A percentile compares a stretch with the other conserved stretches of the same genome.
Evolutionary conservation across 2,888 invertebrate species (phyloP).

Genomic region (Scotopteryx bipunctaria): DNA sequence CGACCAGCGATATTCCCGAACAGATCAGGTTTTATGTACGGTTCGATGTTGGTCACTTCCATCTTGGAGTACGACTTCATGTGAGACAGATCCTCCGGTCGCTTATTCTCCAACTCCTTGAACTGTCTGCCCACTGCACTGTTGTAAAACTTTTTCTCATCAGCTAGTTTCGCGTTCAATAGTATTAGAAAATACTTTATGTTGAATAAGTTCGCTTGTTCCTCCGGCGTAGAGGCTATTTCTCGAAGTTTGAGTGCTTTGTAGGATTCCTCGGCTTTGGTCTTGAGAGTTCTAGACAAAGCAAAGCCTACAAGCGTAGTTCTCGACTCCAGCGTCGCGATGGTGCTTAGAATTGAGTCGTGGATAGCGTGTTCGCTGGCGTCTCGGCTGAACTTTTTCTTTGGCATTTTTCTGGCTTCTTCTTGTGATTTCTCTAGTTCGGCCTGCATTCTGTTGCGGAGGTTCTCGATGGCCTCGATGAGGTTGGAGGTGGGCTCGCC

Average conservation of each 20-base stretch:
- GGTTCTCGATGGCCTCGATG: background rate
- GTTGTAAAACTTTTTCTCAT: background rate
- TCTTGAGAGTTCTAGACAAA: background rate
- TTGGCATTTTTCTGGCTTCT: background rate
- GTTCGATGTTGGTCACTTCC: background rate
- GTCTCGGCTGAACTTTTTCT: background rate
- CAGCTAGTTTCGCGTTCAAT: background rate
- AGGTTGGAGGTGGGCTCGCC: slow-evolving; percentile 33
- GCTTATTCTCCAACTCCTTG: background rate
- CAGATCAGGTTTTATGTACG: background rate
- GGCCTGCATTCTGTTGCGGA: background rate
- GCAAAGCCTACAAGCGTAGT: too few relatives aligned
- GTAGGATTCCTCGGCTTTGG: background rate
- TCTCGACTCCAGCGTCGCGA: background rate
- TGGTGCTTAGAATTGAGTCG: background rate
- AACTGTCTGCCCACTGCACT: slow-evolving; percentile 1
- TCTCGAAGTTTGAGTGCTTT: background rate
- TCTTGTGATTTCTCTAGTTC: background rate
- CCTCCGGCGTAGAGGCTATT: background rate
- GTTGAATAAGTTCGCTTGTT: background rate
- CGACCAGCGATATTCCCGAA: background rate
- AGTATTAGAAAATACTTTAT: background rate
- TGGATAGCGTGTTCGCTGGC: background rate
- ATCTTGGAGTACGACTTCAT: slow-evolving; percentile 11
- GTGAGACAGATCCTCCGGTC: background rate